Conservation (phyloP, 2,797 vertebrate species). For the Chrysocyon brachyurus region DNA sequence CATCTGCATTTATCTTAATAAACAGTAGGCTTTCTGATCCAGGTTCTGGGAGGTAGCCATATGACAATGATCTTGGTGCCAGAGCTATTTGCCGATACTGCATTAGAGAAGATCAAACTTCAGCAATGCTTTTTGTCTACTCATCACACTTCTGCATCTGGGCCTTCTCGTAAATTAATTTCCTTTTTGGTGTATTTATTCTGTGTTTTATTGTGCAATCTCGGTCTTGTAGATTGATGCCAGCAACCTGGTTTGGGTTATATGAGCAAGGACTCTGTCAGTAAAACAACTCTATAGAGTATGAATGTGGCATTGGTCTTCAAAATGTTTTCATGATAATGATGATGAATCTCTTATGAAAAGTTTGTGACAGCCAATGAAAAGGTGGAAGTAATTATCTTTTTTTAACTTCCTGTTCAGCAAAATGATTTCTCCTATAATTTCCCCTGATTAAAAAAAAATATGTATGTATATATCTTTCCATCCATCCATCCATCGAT, state of each 20-base stretch:
- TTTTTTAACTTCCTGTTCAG: conserved; percentile 26
- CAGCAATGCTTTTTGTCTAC: neutral
- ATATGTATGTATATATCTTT: too few species aligned
- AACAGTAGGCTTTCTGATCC: conserved; percentile 20
- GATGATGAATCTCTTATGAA: conserved; percentile 6
- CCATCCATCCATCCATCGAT: neutral
- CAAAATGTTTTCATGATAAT: conserved; percentile 19
- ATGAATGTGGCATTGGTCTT: neutral
- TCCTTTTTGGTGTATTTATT: neutral
- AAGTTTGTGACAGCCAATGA: neutral
- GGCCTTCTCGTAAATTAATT: neutral
- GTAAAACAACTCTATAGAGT: neutral
- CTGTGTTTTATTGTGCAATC: neutral
- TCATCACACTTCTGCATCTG: neutral
- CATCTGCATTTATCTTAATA: conserved; percentile 62
- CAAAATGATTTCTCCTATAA: neutral
- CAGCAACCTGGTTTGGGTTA: neutral
- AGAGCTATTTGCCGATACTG: neutral
- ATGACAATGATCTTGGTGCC: neutral
- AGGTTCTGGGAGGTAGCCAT: neutral
- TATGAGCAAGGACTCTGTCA: neutral
- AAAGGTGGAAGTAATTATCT: neutral
- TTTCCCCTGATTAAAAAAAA: neutral
- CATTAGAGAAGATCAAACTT: neutral
- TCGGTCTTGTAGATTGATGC: neutral